Evolutionary conservation across 2,113 vertebrate species (phyloP).

Genomic region (Datnioides undecimradiatus): DNA sequence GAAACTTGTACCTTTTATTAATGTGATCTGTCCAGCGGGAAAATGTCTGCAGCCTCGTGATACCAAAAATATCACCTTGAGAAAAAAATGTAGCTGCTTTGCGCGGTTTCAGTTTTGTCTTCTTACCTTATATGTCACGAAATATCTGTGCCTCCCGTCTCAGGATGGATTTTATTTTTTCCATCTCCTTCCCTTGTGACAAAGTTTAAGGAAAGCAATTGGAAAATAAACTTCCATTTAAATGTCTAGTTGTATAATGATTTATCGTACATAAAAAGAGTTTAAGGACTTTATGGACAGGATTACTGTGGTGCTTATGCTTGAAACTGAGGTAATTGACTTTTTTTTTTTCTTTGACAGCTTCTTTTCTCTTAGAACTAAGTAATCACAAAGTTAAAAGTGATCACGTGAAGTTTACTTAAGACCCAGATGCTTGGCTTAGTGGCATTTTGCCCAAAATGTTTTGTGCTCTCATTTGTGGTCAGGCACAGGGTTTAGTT

Average conservation of each 20-base stretch:
- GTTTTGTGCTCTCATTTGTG: constrained; percentile 77
- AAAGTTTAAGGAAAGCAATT: neutral
- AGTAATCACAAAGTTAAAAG: constrained; percentile 76
- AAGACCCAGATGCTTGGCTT: constrained; percentile 79
- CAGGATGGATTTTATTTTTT: neutral
- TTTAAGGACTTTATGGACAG: constrained; percentile 37
- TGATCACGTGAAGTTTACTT: constrained; percentile 76
- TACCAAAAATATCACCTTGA: constrained; percentile 12
- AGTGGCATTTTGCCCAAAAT: constrained; percentile 78
- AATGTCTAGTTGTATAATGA: constrained; percentile 13
- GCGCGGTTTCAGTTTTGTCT: constrained; percentile 13
- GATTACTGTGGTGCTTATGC: constrained; percentile 41
- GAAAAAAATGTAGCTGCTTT: neutral
- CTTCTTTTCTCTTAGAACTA: constrained; percentile 57
- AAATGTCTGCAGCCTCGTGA: constrained; percentile 17
- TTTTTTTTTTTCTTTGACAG: constrained; percentile 48
- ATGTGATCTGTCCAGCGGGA: constrained; percentile 65
- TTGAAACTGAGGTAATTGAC: constrained; percentile 56
- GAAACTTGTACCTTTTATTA: constrained; percentile 67
- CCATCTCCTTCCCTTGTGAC: neutral
- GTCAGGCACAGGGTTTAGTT: constrained; percentile 83
- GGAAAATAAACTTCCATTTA: constrained; percentile 2
- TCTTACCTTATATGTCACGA: neutral
- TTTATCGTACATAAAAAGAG: constrained; percentile 11
- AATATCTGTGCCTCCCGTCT: neutral